Percentiles rank a stretch among this genome's conserved stretches.
Conservation (phyloP, 1,140 invertebrate species). For the Drosophila elegans region DNA sequence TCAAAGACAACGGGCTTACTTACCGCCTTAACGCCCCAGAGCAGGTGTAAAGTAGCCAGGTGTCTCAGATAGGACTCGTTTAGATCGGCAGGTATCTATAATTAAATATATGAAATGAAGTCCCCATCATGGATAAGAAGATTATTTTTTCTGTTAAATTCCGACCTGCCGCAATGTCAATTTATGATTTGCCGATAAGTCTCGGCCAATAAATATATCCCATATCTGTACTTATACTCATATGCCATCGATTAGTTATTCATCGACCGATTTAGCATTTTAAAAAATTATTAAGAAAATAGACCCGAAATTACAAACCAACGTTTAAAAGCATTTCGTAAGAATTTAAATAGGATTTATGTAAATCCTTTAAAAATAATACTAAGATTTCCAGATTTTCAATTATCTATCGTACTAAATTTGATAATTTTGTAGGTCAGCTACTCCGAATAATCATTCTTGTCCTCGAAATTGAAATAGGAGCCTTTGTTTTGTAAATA, state of each 20-base stretch:
- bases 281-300: slow-evolving; percentile 86
- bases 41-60: slow-evolving; percentile 3
- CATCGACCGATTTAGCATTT: slow-evolving; percentile 13
- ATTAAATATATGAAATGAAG: not conserved
- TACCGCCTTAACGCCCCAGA: slow-evolving; percentile 4
- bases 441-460: not conserved
- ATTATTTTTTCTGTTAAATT: not conserved
- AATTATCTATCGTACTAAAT: too few species aligned
- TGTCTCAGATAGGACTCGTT: not conserved
- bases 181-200: slow-evolving; percentile 1
- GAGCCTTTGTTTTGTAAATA: not conserved
- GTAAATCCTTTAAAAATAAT: too few species aligned
- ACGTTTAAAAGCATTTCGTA: too few species aligned
- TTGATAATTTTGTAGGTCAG: too few species aligned
- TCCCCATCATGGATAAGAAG: not conserved
- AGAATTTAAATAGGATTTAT: too few species aligned
- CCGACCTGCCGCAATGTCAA: slow-evolving; percentile 49
- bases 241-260: slow-evolving; percentile 1
- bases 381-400: too few species aligned
- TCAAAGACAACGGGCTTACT: slow-evolving; percentile 43
- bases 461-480: slow-evolving; percentile 18
- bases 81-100: not conserved
- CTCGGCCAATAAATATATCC: not conserved
- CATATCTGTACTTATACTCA: slow-evolving; percentile 4
- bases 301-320: slow-evolving; percentile 88